phyloP scores from a whole-genome alignment of 2,888 invertebrate genomes.

The Macropis europaea region DNA sequence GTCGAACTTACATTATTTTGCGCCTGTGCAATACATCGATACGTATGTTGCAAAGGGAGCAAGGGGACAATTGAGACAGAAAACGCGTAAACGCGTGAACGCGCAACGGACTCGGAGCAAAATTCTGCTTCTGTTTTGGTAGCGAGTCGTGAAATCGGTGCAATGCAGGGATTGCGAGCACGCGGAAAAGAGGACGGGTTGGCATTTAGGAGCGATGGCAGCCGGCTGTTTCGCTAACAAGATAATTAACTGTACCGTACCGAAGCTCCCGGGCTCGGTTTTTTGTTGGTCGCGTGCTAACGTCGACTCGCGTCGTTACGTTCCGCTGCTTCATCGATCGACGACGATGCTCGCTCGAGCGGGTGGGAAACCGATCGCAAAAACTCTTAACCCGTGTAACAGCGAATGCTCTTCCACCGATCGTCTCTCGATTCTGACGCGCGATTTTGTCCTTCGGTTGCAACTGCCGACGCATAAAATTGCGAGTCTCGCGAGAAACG shows the following conservation, averaged over 20 bases:
- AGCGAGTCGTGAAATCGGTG: too few relatives aligned
- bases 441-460: too few relatives aligned
- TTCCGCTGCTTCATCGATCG: not conserved
- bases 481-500: too few relatives aligned
- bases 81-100: not conserved
- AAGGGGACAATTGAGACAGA: too few relatives aligned
- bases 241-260: conserved; percentile 72
- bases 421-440: not conserved
- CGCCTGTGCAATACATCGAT: too few relatives aligned
- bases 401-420: not conserved
- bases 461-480: too few relatives aligned
- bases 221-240: conserved; percentile 63
- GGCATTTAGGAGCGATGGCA: conserved; percentile 37
- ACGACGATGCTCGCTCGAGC: not conserved
- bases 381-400: not conserved
- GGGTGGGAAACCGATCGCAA: conserved; percentile 21
- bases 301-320: conserved; percentile 64
- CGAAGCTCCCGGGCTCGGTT: conserved; percentile 59
- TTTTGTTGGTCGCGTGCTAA: conserved; percentile 71
- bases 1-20: conserved; percentile 7
- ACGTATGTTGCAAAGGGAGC: too few relatives aligned
- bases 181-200: not conserved
- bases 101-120: too few relatives aligned
- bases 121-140: too few relatives aligned
- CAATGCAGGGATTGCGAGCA: too few relatives aligned